Evolutionary conservation across 2,113 vertebrate genomes (phyloP).

Genomic region (Pterocles gutturalis): DNA sequence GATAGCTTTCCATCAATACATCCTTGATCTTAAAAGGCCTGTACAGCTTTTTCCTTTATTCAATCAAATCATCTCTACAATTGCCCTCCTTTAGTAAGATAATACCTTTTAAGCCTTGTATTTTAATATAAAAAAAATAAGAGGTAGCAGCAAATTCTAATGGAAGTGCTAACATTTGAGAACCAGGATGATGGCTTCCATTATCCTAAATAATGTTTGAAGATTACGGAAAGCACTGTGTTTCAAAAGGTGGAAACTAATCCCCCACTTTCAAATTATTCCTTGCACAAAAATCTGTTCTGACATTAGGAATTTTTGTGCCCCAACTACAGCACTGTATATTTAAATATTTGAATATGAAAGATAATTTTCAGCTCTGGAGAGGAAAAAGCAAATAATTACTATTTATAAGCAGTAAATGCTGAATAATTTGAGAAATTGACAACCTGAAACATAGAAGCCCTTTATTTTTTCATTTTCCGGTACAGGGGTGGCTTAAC

Average conservation of each 20-base stretch:
- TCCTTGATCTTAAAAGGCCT: constrained; percentile 92
- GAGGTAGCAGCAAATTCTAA: constrained; percentile 88
- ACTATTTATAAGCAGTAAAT: constrained; percentile 80
- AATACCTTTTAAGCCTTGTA: constrained; percentile 93
- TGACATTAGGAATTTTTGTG: constrained; percentile 74
- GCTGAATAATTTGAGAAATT: constrained; percentile 75
- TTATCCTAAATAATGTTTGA: constrained; percentile 90
- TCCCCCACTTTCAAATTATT: constrained; percentile 84
- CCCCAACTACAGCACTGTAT: constrained; percentile 62
- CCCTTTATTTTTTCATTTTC: constrained; percentile 73
- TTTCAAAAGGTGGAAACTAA: constrained; percentile 88
- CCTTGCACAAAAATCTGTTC: constrained; percentile 79
- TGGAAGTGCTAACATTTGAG: constrained; percentile 86
- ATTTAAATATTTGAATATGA: constrained; percentile 83
- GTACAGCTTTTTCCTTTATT: constrained; percentile 88
- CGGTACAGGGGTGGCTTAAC: constrained; percentile 38
- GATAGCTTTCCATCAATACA: constrained; percentile 95
- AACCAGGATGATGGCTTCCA: constrained; percentile 85
- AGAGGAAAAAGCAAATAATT: constrained; percentile 78
- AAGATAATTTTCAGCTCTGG: constrained; percentile 75
- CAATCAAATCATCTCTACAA: constrained; percentile 93
- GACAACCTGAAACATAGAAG: constrained; percentile 73
- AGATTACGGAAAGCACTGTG: constrained; percentile 86
- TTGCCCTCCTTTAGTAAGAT: constrained; percentile 90
- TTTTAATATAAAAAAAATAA: constrained; percentile 94